These are phyloP conservation scores for Mus spicilegus DNA, from an alignment of 2,113 vertebrate genomes.

Conservation along the genomic window DNA sequence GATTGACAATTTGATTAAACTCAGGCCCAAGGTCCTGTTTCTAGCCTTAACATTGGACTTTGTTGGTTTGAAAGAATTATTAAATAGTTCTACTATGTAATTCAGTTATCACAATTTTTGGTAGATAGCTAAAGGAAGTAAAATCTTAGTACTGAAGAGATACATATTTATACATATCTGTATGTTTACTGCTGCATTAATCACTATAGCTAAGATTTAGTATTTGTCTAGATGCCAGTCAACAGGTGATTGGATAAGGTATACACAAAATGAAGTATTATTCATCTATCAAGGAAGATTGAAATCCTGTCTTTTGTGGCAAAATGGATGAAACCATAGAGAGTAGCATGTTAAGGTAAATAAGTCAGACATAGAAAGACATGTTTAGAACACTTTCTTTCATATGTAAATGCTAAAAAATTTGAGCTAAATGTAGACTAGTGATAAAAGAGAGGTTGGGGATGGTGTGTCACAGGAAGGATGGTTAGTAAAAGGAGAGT, in stretches of 20 bases:
- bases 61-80: background rate
- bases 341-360: background rate
- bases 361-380: background rate
- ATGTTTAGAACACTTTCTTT: background rate
- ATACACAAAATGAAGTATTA: background rate
- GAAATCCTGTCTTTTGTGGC: background rate
- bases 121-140: background rate
- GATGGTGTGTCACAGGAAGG: background rate
- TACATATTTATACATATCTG: background rate
- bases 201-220: background rate
- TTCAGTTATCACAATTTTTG: background rate
- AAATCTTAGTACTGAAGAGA: background rate
- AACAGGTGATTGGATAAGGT: background rate
- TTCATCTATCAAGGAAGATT: background rate
- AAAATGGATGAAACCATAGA: background rate
- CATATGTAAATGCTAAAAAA: background rate
- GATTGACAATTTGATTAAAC: constrained; percentile 24
- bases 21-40: background rate
- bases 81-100: background rate
- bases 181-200: background rate
- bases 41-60: background rate
- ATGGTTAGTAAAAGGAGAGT: background rate
- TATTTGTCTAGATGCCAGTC: background rate
- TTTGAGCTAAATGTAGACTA: background rate
- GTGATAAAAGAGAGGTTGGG: background rate